Percentiles rank a stretch among this genome's conserved stretches.
Evolutionary conservation across 2,888 invertebrate genomes (phyloP).

Genomic region (Cataglyphis livida): DNA sequence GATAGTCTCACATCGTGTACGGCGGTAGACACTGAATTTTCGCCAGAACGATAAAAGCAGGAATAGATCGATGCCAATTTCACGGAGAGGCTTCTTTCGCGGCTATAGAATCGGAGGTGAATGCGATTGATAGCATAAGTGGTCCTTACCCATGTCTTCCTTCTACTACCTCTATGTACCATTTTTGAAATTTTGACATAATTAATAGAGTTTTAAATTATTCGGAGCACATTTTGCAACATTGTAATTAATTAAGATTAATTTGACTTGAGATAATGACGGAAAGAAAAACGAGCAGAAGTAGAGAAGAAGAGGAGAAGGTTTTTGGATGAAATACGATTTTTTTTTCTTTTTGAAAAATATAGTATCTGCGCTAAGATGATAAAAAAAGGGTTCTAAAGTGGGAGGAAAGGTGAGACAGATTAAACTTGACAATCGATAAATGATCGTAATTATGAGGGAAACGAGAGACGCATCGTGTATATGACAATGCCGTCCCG

Average conservation of each 20-base stretch:
- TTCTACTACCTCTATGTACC: neutral
- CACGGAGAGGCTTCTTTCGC: constrained; percentile 54
- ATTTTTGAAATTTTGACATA: constrained; percentile 3
- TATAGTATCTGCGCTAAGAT: neutral
- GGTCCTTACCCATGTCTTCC: neutral
- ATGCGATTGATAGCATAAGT: constrained; percentile 37
- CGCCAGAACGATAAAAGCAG: constrained; percentile 58
- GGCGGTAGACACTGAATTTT: constrained; percentile 62
- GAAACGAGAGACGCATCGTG: neutral
- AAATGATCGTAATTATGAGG: neutral
- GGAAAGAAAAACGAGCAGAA: neutral
- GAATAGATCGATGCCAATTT: constrained; percentile 66
- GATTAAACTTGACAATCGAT: neutral
- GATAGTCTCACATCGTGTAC: constrained; percentile 49
- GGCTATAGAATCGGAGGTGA: neutral
- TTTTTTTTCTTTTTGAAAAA: neutral
- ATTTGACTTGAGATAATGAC: neutral
- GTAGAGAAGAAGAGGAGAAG: neutral
- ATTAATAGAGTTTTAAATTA: neutral
- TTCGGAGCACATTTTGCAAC: constrained; percentile 16
- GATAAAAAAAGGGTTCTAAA: neutral
- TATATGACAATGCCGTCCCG: neutral
- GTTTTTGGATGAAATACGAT: neutral
- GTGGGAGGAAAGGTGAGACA: neutral
- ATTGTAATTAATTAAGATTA: neutral